Evolutionary conservation across 2,888 invertebrate species (phyloP), one percentile per base, ranked within the genome.

Genomic region (Nemapogon koenigi): DNA sequence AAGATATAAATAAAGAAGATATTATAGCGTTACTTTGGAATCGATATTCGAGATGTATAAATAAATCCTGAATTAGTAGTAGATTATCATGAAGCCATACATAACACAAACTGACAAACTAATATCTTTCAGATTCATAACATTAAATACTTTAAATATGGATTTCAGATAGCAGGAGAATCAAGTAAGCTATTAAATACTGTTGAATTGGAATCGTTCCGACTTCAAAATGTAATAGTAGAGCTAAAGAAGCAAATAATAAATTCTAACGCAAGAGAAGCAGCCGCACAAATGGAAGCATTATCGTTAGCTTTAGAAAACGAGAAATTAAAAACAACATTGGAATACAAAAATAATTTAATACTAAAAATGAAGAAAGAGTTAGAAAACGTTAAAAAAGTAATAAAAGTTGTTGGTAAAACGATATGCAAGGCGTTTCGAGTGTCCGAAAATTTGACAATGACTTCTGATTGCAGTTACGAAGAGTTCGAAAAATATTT

Each of bases 211-310:
- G 22, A 22, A 22, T 22, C 6, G 6, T 7, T 7, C 22, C 4
- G 10, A 7, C 22, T 22, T 7, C 53, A 51, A 42, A 38, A 48
- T 16, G 51, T 72, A n/a, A 46, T 68, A 17, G 42, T 43, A 3
- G 67, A 66, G 46, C 57, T 72, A 50, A 62, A 57, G 41, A 65
- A 59, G 40, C 68, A 69, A 48, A 43, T 69, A 43, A 59, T 65
- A 2, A 38, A 39, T 3, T 56, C 58, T 1, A 59, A 54, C 45
- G 49, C 57, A 14, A 49, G 58, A 15, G 72, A 72, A 43, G 35
- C 58, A 15, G 62, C 63, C 22, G 50, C 48, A 28, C 61, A 59
- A 38, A 50, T 55, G 3, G 57, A 53, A 28, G 62, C 57, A 47
- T 37, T 68, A 33, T 40, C 44, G 6, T 43, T 71, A 37, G 61